Percentiles rank a stretch among this genome's conserved stretches.
Conservation (phyloP, 2,888 invertebrate genomes). For the Oscheius onirici region DNA sequence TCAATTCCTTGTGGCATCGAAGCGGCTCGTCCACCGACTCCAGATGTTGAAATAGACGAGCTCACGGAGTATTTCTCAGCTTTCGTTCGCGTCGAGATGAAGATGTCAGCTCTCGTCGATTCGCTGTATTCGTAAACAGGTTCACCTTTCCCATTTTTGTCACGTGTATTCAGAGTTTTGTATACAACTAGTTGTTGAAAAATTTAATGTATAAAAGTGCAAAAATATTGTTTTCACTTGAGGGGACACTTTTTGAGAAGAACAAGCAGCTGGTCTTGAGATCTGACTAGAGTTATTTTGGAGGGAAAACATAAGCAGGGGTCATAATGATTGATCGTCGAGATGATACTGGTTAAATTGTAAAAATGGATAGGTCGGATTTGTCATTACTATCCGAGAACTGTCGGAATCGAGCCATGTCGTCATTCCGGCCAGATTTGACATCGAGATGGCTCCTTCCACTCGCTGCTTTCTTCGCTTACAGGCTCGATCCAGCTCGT, state of each 20-base stretch:
- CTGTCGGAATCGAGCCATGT: slow-evolving; percentile 14
- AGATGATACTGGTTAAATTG: slow-evolving; percentile 10
- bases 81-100: slow-evolving; percentile 59
- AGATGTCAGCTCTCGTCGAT: slow-evolving; percentile 63
- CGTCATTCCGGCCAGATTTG: not conserved
- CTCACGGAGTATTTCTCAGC: slow-evolving; percentile 61
- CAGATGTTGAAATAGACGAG: slow-evolving; percentile 58
- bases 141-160: not conserved
- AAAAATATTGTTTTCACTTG: not conserved
- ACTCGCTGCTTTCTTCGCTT: not conserved
- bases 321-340: not conserved
- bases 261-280: not conserved
- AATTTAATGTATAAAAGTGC: not conserved
- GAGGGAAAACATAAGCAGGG: not conserved
- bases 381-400: not conserved
- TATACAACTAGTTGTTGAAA: not conserved
- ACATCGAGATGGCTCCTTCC: not conserved
- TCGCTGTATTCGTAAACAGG: slow-evolving; percentile 57
- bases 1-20: slow-evolving; percentile 47
- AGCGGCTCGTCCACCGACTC: slow-evolving; percentile 46
- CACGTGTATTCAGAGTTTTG: slow-evolving; percentile 1
- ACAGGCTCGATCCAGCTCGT: not conserved
- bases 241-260: not conserved
- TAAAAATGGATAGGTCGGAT: slow-evolving; percentile 17
- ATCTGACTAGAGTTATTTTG: not conserved